phyloP scores from a whole-genome alignment of 1,140 invertebrate species.

The Nephotettix cincticeps region DNA sequence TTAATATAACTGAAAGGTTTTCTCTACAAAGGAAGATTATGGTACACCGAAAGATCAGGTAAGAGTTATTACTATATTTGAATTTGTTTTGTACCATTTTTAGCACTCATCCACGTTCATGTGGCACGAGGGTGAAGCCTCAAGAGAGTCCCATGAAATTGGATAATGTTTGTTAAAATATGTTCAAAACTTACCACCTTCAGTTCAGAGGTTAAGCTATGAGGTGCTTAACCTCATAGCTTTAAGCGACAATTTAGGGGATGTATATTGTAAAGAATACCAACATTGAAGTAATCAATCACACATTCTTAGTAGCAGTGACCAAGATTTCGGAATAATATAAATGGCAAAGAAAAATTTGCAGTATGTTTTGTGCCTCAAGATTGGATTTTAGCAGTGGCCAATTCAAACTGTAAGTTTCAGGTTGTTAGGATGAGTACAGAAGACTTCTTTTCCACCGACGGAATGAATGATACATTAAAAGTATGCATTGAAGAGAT shows the following conservation, averaged over 20 bases:
- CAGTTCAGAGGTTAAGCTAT: too few relatives aligned
- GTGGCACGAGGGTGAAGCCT: conserved; percentile 40
- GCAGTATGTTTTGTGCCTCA: conserved; percentile 45
- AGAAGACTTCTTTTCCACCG: conserved; percentile 10
- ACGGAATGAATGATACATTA: not conserved
- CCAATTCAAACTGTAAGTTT: conserved; percentile 7
- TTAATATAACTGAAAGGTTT: not conserved
- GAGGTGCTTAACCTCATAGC: not conserved
- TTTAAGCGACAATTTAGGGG: conserved; percentile 20
- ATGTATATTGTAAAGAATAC: not conserved
- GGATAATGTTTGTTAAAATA: conserved; percentile 29
- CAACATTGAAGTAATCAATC: not conserved
- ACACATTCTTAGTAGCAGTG: conserved; percentile 32
- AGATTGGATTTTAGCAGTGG: conserved; percentile 33
- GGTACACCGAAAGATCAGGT: not conserved
- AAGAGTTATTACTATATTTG: not conserved
- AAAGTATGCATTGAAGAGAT: not conserved
- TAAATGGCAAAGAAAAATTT: conserved; percentile 28
- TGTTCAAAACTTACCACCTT: conserved; percentile 4
- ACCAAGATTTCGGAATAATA: conserved; percentile 29
- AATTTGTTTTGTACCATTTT: too few relatives aligned
- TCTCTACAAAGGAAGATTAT: not conserved
- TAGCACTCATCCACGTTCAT: conserved; percentile 34
- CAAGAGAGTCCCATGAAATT: conserved; percentile 42
- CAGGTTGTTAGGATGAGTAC: not conserved